Conservation (phyloP, 2,797 vertebrate genomes). For the Phrynocephalus vlangalii region DNA sequence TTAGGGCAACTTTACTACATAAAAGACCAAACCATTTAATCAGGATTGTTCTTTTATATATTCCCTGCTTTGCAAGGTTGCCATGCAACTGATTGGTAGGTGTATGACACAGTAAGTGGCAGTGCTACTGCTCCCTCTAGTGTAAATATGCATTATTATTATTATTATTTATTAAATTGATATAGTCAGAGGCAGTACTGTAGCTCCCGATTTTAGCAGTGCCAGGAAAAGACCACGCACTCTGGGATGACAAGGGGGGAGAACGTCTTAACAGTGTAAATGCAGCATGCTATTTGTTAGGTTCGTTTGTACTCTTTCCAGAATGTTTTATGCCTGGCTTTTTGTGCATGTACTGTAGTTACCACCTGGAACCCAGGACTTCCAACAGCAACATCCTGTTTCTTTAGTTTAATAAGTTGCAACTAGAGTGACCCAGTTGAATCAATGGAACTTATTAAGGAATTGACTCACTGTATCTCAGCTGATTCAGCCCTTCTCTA, state of each 20-base stretch:
- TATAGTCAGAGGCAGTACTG: constrained; percentile 3
- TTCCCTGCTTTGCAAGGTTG: constrained; percentile 43
- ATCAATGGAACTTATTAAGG: too few relatives aligned
- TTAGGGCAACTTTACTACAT: constrained; percentile 44
- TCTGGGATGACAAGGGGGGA: constrained; percentile 15
- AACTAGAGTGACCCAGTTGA: too few relatives aligned
- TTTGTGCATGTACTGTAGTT: background rate
- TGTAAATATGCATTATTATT: constrained; percentile 68
- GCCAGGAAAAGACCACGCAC: background rate
- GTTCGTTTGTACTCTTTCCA: background rate
- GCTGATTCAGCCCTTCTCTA: too few relatives aligned
- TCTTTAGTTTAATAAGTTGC: too few relatives aligned
- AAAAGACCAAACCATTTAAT: constrained; percentile 55
- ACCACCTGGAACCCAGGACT: background rate
- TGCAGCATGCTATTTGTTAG: background rate
- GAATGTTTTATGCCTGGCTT: background rate
- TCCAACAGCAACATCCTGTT: too few relatives aligned
- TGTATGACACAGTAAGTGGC: constrained; percentile 49
- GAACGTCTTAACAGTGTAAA: background rate
- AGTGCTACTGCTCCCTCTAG: constrained; percentile 80
- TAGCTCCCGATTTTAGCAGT: constrained; percentile 9
- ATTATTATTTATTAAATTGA: constrained; percentile 50
- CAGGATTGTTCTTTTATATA: constrained; percentile 52
- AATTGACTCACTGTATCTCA: too few relatives aligned
- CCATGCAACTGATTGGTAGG: constrained; percentile 40